Conservation (phyloP, 1,140 invertebrate genomes). For the Drosophila pachea region DNA sequence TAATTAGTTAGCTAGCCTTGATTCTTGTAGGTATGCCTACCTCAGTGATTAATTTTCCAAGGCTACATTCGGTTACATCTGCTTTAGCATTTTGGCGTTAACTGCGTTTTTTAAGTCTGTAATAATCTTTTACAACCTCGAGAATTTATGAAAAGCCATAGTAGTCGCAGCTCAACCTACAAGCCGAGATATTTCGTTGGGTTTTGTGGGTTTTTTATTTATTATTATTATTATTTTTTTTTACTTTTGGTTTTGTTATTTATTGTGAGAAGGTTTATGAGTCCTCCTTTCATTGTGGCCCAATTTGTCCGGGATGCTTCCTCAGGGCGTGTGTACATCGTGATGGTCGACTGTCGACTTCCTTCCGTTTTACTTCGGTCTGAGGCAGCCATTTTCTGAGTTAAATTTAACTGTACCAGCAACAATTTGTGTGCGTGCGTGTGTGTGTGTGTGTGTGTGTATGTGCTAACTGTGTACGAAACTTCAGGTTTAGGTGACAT, state of each 20-base stretch:
- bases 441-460: slow-evolving; percentile 1
- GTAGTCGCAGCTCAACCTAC: not conserved
- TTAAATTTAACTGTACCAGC: slow-evolving; percentile 44
- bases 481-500: slow-evolving; percentile 63
- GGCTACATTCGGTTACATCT: no score
- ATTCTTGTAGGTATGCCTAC: no score
- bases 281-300: slow-evolving; percentile 28
- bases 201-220: not conserved
- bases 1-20: no score
- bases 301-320: slow-evolving; percentile 68
- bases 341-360: slow-evolving; percentile 60
- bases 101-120: no score
- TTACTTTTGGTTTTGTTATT: slow-evolving; percentile 31
- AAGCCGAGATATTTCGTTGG: not conserved
- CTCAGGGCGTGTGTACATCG: slow-evolving; percentile 43
- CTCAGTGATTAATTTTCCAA: no score
- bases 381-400: slow-evolving; percentile 42
- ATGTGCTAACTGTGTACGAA: slow-evolving; percentile 3
- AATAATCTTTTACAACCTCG: no score
- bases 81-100: no score
- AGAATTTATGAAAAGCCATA: no score
- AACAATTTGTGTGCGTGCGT: slow-evolving; percentile 1
- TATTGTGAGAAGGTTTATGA: slow-evolving; percentile 17
- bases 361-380: slow-evolving; percentile 57
- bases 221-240: slow-evolving; percentile 11